These are phyloP conservation scores for Vidua chalybeata DNA, from an alignment of 2,113 vertebrate species.

Conservation along the genomic window DNA sequence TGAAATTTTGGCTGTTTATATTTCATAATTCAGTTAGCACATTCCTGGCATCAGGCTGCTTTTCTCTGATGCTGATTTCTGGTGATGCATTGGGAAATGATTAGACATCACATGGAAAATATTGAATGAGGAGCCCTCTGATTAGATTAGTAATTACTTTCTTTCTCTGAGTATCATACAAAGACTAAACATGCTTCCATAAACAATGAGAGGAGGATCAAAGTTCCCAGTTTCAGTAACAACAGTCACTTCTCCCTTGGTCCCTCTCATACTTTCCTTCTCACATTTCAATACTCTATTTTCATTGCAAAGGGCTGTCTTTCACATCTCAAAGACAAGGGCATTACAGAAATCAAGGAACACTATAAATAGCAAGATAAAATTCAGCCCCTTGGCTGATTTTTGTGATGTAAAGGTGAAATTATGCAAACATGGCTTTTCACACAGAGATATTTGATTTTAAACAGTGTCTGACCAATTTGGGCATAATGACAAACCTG, in stretches of 20 bases:
- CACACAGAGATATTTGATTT: not conserved
- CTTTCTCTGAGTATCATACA: not conserved
- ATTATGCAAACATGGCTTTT: not conserved
- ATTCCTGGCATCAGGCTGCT: not conserved
- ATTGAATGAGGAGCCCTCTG: not conserved
- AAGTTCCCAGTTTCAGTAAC: not conserved
- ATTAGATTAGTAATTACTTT: not conserved
- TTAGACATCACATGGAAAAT: not conserved
- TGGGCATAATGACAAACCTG: not conserved
- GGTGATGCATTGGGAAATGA: not conserved
- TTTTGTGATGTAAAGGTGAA: not conserved
- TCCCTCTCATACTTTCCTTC: not conserved
- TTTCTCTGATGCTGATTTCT: not conserved
- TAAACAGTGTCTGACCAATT: not conserved
- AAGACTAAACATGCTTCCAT: not conserved
- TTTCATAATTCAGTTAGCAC: not conserved
- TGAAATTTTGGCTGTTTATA: not conserved
- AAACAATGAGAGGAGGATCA: not conserved
- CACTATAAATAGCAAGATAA: not conserved
- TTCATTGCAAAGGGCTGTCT: not conserved
- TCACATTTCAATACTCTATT: not conserved
- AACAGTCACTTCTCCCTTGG: not conserved
- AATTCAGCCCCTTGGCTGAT: not conserved
- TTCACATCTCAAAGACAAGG: not conserved
- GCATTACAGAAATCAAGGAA: not conserved